Conservation (phyloP, 2,888 invertebrate genomes). For the Smittia sp. region DNA sequence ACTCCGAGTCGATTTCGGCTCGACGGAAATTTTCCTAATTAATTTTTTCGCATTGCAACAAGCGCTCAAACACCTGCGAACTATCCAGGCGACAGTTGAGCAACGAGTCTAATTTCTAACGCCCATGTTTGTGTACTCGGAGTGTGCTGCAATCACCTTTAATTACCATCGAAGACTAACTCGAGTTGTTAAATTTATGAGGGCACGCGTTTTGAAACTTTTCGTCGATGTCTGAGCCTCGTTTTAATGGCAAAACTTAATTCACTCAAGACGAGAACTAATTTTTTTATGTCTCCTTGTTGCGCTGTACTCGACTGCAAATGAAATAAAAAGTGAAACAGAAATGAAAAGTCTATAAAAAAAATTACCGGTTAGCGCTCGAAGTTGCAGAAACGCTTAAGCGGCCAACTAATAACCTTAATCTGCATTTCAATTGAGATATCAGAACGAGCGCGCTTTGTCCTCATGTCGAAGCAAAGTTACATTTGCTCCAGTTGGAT, state of each 20-base stretch:
- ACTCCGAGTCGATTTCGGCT: no score
- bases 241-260: neutral
- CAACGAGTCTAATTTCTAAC: neutral
- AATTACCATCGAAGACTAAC: slow-evolving; percentile 2
- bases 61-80: no score
- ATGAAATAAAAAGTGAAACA: neutral
- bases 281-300: no score
- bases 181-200: neutral
- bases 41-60: no score
- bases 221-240: neutral
- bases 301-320: neutral
- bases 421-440: neutral
- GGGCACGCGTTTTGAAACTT: neutral
- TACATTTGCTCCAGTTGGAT: no score
- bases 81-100: no score
- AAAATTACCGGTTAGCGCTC: neutral
- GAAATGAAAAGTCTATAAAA: neutral
- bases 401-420: neutral
- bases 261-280: no score
- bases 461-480: neutral
- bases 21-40: no score
- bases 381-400: neutral
- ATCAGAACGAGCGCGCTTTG: neutral
- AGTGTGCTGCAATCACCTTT: neutral
- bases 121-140: neutral